Base-by-base conservation (phyloP, 2,888 invertebrate genomes). In the Lasioglossum lativentre region DNA sequence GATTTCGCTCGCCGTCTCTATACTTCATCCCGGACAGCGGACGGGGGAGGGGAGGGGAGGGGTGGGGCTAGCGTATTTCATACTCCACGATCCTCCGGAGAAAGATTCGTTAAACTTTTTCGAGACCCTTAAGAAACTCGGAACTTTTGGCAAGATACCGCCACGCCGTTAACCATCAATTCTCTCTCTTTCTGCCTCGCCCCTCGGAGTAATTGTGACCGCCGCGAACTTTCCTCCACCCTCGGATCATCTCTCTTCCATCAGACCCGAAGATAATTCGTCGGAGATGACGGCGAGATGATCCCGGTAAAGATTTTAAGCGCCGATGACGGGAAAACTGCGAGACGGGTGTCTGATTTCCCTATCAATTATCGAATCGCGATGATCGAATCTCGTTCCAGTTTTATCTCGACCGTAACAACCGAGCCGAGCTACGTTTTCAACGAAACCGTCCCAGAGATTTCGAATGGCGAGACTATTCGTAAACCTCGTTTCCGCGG, bases 1-100 rank as follows among this genome's bases (percentile, higher is more conserved):
- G 73, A 78, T 82, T 82, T 78, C 68, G 66, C 34, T 45, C 74
- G 42, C n/a, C 56, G 63, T 63, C 63, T 34, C 45, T 38, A 30
- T 63, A 19, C 56, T 42, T 40, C 42, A 10, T 59, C 40, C 42
- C 34, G 66, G 66, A 59, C 59, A 59, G 27, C 16, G 19, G 19
- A 34, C 34, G 34, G 34, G 34, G 34, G 34, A 3, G 34, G 3
- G 34, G 34, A 34, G 34, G 34, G n/a, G n/a, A n/a, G n/a, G n/a
- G n/a, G n/a, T n/a, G 63, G 23, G 19, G 16, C 30, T 34, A 30
- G 66, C 30, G 66, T 66, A 34, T 34, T 66, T 66, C 34, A 34
- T 66, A 34, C 66, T 23, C 34, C 30, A 30, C 34, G 66, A 66
- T 66, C 66, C 30, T 66, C 34, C 66, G 27, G 34, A 38, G 19